These are phyloP conservation scores for Porites lobata DNA, from an alignment of 92 coral and sea anemone genomes.

Conservation along the genomic window DNA sequence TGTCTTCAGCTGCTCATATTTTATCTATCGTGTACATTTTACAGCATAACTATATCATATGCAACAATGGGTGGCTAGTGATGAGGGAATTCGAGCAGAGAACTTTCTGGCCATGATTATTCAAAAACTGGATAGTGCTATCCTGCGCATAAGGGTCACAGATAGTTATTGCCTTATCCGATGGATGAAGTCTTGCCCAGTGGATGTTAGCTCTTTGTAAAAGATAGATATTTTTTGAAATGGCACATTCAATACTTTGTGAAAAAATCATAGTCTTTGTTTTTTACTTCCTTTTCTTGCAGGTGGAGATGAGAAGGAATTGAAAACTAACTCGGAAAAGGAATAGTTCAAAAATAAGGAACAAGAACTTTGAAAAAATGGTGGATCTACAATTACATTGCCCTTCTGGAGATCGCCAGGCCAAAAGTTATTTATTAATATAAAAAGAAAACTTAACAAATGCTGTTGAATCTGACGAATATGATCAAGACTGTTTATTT, in stretches of 20 bases:
- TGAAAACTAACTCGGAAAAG: conserved; percentile 2
- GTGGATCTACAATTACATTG: not conserved
- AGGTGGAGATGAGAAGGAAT: not conserved
- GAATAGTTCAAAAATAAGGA: not conserved
- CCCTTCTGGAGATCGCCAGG: not conserved
- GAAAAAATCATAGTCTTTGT: not conserved
- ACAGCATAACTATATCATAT: too few relatives aligned
- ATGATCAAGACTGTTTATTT: not conserved
- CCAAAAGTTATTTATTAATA: not conserved
- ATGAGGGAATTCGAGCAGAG: too few relatives aligned
- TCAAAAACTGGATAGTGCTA: too few relatives aligned
- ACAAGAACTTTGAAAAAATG: not conserved
- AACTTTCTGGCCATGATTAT: too few relatives aligned
- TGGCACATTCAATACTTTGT: not conserved
- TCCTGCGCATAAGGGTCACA: too few relatives aligned
- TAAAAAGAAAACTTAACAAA: not conserved
- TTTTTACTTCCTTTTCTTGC: not conserved
- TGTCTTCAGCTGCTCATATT: too few relatives aligned
- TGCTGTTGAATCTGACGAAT: not conserved
- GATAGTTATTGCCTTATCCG: too few relatives aligned
- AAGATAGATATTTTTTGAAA: too few relatives aligned
- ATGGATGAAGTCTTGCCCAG: too few relatives aligned
- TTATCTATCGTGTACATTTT: too few relatives aligned
- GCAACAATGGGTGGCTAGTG: too few relatives aligned
- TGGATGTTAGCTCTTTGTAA: too few relatives aligned